Base-by-base conservation (phyloP, 2,113 vertebrate species). In the Ploceus nigricollis region DNA sequence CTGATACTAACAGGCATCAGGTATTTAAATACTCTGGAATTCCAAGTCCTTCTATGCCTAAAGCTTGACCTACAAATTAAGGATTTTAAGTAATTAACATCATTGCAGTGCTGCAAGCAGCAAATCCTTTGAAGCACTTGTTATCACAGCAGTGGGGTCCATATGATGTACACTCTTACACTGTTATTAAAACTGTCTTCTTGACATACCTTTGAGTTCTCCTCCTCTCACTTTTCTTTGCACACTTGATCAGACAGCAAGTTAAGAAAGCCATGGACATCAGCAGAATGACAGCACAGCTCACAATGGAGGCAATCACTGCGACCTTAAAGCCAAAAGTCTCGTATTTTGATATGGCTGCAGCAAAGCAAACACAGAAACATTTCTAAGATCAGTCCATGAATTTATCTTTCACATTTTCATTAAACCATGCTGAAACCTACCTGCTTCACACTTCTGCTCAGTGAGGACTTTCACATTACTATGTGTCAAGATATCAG, bases 211-310 rank as follows among this genome's bases (percentile, higher is more conserved):
- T 98, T 96, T 98, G 94, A 9, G 87, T 90, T 33, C 93, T 97
- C 61, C 69, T 98, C 93, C 84, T 98, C 91, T 98, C 97, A 16
- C 96, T 98, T 58, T 98, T 98, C 95, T 98, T 98, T 71, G 98
- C 87, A 44, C 98, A 98, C 79, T 98, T 98, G 47, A 99, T 91
- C 85, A 99, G 97, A 96, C 99, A 99, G 95, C 99, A 99, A 88
- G 98, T 99, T 94, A 99, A 94, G 98, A 99, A 99, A 83, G 98
- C 98, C 98, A 99, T 75, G 35, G 98, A 99, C 98, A 99, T 98
- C 96, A 99, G 94, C 48, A 99, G 88, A 94, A 99, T 99, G 91
- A 99, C 92, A 21, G 97, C 98, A 6, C 97, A 97, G 98, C 99
- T 99, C 50, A 99, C 96, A 5, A 99, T 98, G 94, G 99, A 99